Percentiles rank a stretch among this genome's conserved stretches.
Conservation (phyloP, 2,113 vertebrate genomes). For the Pelvicachromis taeniatus region DNA sequence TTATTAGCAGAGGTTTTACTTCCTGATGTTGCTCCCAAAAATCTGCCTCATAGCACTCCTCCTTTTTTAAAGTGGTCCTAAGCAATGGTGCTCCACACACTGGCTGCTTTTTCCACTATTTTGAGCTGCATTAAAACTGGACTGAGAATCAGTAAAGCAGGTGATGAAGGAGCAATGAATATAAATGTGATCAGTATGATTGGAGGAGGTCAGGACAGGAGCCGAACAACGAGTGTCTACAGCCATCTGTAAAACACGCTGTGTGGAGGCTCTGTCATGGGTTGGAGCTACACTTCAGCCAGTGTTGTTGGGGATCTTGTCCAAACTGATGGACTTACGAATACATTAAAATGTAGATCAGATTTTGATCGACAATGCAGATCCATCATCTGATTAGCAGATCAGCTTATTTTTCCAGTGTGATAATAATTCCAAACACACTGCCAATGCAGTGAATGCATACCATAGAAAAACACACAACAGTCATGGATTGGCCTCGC, state of each 20-base stretch:
- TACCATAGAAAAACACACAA: neutral
- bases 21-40: neutral
- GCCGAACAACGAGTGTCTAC: neutral
- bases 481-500: neutral
- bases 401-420: neutral
- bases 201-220: neutral
- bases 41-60: neutral
- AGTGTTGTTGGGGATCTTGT: neutral
- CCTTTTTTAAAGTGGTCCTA: neutral
- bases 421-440: neutral
- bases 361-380: neutral
- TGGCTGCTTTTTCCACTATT: neutral
- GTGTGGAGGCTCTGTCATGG: neutral
- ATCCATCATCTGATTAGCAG: neutral
- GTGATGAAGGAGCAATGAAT: too few species aligned
- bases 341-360: neutral
- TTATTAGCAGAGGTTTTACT: constrained; percentile 3
- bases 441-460: neutral
- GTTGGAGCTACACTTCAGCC: neutral
- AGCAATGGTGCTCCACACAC: neutral
- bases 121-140: neutral
- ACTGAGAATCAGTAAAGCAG: neutral
- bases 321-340: neutral
- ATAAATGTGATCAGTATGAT: neutral
- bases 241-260: neutral